Conservation (phyloP, 2,797 vertebrate genomes). For the Spinibarbus caldwelli region DNA sequence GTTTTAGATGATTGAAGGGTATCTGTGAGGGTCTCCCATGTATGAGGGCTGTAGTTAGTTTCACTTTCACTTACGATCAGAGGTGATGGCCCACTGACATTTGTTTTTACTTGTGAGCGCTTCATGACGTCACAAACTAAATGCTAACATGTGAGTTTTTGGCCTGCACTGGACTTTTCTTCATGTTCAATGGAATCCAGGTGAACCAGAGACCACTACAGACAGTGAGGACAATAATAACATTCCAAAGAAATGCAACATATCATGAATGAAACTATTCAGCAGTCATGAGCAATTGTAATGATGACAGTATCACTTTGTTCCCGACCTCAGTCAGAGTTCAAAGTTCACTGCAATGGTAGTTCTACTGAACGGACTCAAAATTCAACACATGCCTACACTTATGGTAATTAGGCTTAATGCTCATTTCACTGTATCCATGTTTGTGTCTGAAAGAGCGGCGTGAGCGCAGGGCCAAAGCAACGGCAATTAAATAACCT, state of each 20-base stretch:
- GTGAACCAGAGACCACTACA: slow-evolving; percentile 69
- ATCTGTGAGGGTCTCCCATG: slow-evolving; percentile 32
- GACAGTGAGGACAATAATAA: slow-evolving; percentile 67
- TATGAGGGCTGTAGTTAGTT: slow-evolving; percentile 28
- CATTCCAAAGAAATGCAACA: slow-evolving; percentile 67
- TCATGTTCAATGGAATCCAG: slow-evolving; percentile 72
- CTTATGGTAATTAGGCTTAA: slow-evolving; percentile 79
- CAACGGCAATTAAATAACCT: slow-evolving; percentile 68
- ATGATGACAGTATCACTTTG: slow-evolving; percentile 73
- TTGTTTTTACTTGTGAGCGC: slow-evolving; percentile 45
- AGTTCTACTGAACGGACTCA: slow-evolving; percentile 66
- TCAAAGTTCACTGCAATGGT: slow-evolving; percentile 74
- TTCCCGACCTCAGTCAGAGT: slow-evolving; percentile 73
- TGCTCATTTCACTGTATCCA: slow-evolving; percentile 67
- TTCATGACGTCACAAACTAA: slow-evolving; percentile 54
- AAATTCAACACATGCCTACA: slow-evolving; percentile 79
- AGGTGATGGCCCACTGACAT: slow-evolving; percentile 40
- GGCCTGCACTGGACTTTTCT: slow-evolving; percentile 14
- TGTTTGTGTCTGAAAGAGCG: slow-evolving; percentile 75
- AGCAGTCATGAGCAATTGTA: slow-evolving; percentile 72
- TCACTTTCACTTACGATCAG: slow-evolving; percentile 44
- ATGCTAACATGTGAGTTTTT: slow-evolving; percentile 48
- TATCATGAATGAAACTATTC: slow-evolving; percentile 67
- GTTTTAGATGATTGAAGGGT: slow-evolving; percentile 15
- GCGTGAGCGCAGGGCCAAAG: slow-evolving; percentile 62